Evolutionary conservation across 2,113 vertebrate genomes (phyloP), one percentile per base, ranked within the genome.

Genomic region (Salvelinus sp.): DNA sequence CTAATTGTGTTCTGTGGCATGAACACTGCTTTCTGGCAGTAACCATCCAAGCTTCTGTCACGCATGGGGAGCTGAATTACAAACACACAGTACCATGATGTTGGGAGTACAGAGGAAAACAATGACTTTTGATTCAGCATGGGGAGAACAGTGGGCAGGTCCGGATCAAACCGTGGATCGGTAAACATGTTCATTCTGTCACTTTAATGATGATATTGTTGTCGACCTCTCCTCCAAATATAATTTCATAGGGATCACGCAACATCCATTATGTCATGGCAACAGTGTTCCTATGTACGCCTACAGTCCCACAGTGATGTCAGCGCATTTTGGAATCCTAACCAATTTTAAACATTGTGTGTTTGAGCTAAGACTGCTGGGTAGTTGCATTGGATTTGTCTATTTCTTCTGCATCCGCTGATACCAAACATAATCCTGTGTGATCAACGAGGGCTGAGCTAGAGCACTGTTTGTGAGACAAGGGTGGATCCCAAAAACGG

Each of bases 61-160:
- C 1, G 58, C 58, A 62, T 22, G 6, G 58, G 7, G 58, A 62
- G 58, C 58, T n/a, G n/a, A 20, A 62, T 22, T 23, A n/a, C 58
- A 62, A 62, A 48, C 62, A 23, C 57, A 76, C 64, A 25, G 30
- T 44, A 27, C 22, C 23, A 60, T 30, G 67, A 30, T 12, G 5
- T 38, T 38, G 22, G 22, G 58, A 30, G n/a, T 58, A 72, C 50
- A 13, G 47, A 22, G 22, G 33, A 77, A 18, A 54, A 54, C 76
- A 82, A 78, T 82, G 72, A 20, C 62, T 30, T 68, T 66, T 82
- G 76, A 82, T 82, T 77, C 47, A 47, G n/a, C 48, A 54, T 25
- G 23, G 44, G 57, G 48, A 57, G 73, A 57, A 28, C 69, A 72
- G 54, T 27, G 20, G 69, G 60, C n/a, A 16, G 10, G 22, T 22